Base-by-base conservation (phyloP, 2,888 invertebrate species). In the Amblyteles armatorius region DNA sequence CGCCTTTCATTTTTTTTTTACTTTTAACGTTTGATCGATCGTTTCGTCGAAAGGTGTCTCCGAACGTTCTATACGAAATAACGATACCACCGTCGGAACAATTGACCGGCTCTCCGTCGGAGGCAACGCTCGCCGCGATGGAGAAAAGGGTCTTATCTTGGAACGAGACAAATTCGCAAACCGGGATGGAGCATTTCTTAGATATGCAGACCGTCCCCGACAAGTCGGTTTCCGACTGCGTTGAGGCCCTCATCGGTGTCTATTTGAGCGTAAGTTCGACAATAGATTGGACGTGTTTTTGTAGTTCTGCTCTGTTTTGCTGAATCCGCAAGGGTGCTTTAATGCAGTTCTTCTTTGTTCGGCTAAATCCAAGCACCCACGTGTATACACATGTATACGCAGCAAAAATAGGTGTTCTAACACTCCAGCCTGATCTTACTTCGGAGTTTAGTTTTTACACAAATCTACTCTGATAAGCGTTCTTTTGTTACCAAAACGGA, bases 231-330 rank as follows among this genome's bases (percentile, higher is more conserved):
- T 97, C 99, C 0, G 99, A 99, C 94, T 95, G 96, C 85, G 96
- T 98, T 1, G 99, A 99, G 94, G 97, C 98, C 0, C 93, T 99
- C 3, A 96, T 98, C 73, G 98, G 98, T 0, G 96, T 95, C 3
- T 97, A 97, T 92, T 95, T 98, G 0, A 93, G 94, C 72, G 94
- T 94, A 87, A 89, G 92, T 88, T 36, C 44, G 9, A 13, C 13
- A 2, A 33, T 3, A 22, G 0, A 2, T 22, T 9, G 7, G 2
- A 2, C 1, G 7, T 0, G 9, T 9, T 36, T 2, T 36, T 36
- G 36, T 9, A 36, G 36, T 36, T 36, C 36, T 36, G 33, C 33
- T 33, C 33, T 6, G 33, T 33, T 33, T 5, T 33, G 33, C 33
- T 33, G 33, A 33, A 33, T 33, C 6, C 33, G 33, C 33, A 33